phyloP scores from a whole-genome alignment of 2,888 invertebrate genomes.

The Eudemis profundana region DNA sequence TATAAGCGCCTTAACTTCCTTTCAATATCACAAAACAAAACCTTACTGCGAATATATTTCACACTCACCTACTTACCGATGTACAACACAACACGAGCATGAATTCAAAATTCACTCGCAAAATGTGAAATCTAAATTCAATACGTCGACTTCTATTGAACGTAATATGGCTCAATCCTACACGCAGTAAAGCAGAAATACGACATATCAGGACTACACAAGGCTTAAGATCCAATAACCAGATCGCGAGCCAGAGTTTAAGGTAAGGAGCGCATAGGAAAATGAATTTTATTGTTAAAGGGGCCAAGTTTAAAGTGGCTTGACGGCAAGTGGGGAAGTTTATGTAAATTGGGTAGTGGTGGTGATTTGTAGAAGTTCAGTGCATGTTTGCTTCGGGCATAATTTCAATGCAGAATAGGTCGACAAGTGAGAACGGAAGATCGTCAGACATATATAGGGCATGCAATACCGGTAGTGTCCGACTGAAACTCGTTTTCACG shows the following conservation, averaged over 20 bases:
- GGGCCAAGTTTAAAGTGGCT: conserved; percentile 33
- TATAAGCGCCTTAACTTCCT: background rate
- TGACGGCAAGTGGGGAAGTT: conserved; percentile 26
- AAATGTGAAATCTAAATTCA: conserved; percentile 25
- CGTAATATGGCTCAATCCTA: background rate
- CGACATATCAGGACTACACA: conserved; percentile 2
- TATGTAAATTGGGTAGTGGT: conserved; percentile 21
- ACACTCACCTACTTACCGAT: background rate
- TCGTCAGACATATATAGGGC: background rate
- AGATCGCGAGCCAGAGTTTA: background rate
- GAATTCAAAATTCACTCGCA: conserved; percentile 18
- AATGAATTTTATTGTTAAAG: conserved; percentile 36
- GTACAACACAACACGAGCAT: conserved; percentile 6
- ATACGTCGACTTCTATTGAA: conserved; percentile 24
- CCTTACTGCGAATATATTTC: conserved; percentile 3
- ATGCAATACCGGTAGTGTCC: no score
- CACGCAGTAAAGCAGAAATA: background rate
- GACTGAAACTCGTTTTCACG: no score
- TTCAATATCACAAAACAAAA: conserved; percentile 1
- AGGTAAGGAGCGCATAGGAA: conserved; percentile 30
- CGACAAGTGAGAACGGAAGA: background rate
- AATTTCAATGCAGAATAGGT: conserved; percentile 23
- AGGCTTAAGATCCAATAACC: conserved; percentile 6
- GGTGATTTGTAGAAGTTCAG: conserved; percentile 43
- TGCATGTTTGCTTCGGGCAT: conserved; percentile 18